These are phyloP conservation scores for Propsilocerus akamusi DNA, from an alignment of 1,140 invertebrate species.

Conservation along the genomic window DNA sequence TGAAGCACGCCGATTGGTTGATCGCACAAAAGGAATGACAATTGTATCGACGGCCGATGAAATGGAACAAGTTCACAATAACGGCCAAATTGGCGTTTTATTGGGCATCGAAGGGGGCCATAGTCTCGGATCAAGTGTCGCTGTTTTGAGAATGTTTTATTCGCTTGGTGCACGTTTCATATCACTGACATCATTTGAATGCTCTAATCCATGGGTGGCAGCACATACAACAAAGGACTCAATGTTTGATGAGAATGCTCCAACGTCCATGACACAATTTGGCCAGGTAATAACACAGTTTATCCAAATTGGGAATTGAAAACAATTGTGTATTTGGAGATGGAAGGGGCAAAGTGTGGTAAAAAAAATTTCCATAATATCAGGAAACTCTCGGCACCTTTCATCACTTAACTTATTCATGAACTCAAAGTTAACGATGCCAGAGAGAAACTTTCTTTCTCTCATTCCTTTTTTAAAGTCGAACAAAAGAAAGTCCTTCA, in stretches of 20 bases:
- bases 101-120: slow-evolving; percentile 58
- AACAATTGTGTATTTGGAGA: no score
- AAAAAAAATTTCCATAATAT: no score
- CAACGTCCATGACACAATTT: slow-evolving; percentile 25
- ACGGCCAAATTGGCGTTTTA: slow-evolving; percentile 42
- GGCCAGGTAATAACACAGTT: slow-evolving; percentile 28
- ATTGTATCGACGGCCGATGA: slow-evolving; percentile 25
- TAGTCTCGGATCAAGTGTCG: slow-evolving; percentile 49
- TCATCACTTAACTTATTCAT: no score
- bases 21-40: slow-evolving; percentile 15
- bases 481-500: no score
- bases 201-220: slow-evolving; percentile 48
- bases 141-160: slow-evolving; percentile 48
- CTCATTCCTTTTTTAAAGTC: no score
- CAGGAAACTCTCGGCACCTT: no score
- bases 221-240: slow-evolving; percentile 18
- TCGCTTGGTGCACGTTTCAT: slow-evolving; percentile 50
- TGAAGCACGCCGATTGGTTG: slow-evolving; percentile 32
- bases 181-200: slow-evolving; percentile 48
- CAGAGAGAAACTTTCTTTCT: no score
- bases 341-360: no score
- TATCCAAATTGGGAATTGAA: no score
- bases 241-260: slow-evolving; percentile 19
- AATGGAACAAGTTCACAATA: slow-evolving; percentile 38
- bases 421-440: no score